Conservation (phyloP, 1,140 invertebrate genomes). For the Drosophila cardini region DNA sequence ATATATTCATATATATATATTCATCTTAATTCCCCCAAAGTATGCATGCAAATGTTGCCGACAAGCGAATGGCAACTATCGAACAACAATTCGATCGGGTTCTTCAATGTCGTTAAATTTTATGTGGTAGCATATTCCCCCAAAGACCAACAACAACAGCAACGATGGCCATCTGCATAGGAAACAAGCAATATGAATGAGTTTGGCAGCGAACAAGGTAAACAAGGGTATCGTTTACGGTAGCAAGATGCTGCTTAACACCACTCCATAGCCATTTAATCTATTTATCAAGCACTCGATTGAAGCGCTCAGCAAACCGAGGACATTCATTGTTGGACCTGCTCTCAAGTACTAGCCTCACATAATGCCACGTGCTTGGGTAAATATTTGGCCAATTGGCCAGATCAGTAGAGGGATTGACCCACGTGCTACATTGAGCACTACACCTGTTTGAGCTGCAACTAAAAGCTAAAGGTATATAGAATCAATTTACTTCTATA, state of each 20-base stretch:
- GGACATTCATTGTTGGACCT: conserved; percentile 32
- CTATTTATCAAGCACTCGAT: conserved; percentile 76
- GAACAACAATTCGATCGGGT: conserved; percentile 54
- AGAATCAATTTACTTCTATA: conserved; percentile 56
- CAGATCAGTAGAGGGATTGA: conserved; percentile 20
- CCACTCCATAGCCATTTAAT: conserved; percentile 50
- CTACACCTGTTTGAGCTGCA: conserved; percentile 12
- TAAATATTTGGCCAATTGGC: conserved; percentile 54
- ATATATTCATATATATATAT: conserved; percentile 32
- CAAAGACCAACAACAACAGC: conserved; percentile 35
- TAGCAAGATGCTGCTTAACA: conserved; percentile 33
- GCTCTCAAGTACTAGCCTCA: conserved; percentile 30
- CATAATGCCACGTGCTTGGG: conserved; percentile 19
- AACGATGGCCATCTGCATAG: conserved; percentile 47
- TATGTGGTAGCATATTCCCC: conserved; percentile 40
- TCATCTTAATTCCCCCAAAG: conserved; percentile 68
- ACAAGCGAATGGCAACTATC: conserved; percentile 55
- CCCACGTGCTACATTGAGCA: conserved; percentile 1
- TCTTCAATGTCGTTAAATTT: conserved; percentile 72
- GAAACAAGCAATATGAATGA: conserved; percentile 56
- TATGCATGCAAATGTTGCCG: conserved; percentile 74
- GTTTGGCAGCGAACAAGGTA: conserved; percentile 42
- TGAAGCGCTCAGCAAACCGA: conserved; percentile 46
- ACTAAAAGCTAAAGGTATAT: conserved; percentile 13
- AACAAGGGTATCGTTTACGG: conserved; percentile 65